Evolutionary conservation across 1,140 invertebrate genomes (phyloP), one percentile per base, ranked within the genome.

Genomic region (Lordiphosa clarofinis): DNA sequence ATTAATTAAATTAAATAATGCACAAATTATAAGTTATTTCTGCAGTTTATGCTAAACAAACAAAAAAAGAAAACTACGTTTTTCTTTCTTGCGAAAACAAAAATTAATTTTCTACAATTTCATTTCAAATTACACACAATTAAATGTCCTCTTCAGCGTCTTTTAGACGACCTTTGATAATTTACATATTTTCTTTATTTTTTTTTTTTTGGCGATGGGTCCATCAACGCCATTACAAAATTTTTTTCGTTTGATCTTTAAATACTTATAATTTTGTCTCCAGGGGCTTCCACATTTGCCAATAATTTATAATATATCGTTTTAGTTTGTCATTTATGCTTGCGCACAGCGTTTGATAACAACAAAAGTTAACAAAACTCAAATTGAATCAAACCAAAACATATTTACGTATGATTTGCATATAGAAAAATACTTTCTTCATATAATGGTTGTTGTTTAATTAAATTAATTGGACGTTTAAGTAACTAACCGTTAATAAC

Each of bases 401-500:
- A 52, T 38, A 9, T 50, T 38, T 48, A 19, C 40, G 44, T 48
- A 24, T 37, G 15, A 33, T 61, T 56, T 67, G 46, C 56, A 46
- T 75, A 38, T 75, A 61, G 64, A 73, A 63, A 82, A 76, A 86
- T 86, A 82, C 78, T 61, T 63, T 60, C 53, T 66, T 63, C 21
- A 42, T 53, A 66, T 70, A 56, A 53, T 59, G 36, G 47, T 24
- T 24, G 52, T 59, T 12, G 40, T 56, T 82, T 86, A 78, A 87
- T 87, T 84, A 67, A 86, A 84, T 87, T 87, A 73, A 73, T 79
- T 87, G 76, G 76, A 78, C 74, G 72, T 87, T 86, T 87, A 87
- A 87, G 86, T 87, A 88, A 87, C 86, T 82, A 86, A 88, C 86
- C 86, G 73, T 87, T 78, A 81, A 86, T 81, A 86, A 84, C 79